Conservation (phyloP, 2,797 vertebrate species). For the Syngnathus rostellatus region DNA sequence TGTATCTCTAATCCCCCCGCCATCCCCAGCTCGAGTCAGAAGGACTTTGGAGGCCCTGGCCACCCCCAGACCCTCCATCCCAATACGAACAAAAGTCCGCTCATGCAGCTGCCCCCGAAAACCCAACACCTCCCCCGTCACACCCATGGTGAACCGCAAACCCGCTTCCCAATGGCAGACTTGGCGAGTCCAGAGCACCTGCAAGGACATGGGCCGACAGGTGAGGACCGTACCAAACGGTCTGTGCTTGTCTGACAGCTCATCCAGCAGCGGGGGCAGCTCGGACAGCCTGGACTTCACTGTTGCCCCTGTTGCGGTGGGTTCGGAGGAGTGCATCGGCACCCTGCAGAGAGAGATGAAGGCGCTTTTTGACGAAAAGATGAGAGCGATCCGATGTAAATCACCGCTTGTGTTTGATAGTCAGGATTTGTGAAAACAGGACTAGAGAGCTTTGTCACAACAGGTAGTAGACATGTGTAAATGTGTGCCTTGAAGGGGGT, state of each 20-base stretch:
- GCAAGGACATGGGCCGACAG: conserved; percentile 57
- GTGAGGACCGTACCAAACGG: conserved; percentile 57
- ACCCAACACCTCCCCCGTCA: conserved; percentile 38
- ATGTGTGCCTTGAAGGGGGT: not conserved
- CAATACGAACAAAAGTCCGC: conserved; percentile 47
- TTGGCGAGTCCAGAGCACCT: conserved; percentile 48
- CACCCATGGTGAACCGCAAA: conserved; percentile 49
- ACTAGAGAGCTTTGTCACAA: not conserved
- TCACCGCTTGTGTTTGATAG: conserved; percentile 82
- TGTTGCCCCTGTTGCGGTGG: conserved; percentile 40
- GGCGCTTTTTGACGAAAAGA: conserved; percentile 84
- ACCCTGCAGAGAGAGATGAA: conserved; percentile 96
- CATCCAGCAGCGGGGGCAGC: conserved; percentile 72
- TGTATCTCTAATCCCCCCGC: conserved; percentile 43
- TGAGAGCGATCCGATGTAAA: conserved; percentile 89
- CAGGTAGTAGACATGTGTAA: not conserved
- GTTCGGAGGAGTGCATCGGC: conserved; percentile 71
- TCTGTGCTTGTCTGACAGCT: conserved; percentile 74
- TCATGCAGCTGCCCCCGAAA: conserved; percentile 63
- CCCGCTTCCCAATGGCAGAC: conserved; percentile 58
- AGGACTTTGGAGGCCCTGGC: conserved; percentile 47
- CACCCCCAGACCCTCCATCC: conserved; percentile 35
- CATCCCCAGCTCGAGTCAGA: conserved; percentile 54
- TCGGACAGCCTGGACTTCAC: conserved; percentile 72
- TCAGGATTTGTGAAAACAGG: conserved; percentile 34